Evolutionary conservation across 2,797 vertebrate species (phyloP), one percentile per base, ranked within the genome.

Genomic region (Balearica regulorum): DNA sequence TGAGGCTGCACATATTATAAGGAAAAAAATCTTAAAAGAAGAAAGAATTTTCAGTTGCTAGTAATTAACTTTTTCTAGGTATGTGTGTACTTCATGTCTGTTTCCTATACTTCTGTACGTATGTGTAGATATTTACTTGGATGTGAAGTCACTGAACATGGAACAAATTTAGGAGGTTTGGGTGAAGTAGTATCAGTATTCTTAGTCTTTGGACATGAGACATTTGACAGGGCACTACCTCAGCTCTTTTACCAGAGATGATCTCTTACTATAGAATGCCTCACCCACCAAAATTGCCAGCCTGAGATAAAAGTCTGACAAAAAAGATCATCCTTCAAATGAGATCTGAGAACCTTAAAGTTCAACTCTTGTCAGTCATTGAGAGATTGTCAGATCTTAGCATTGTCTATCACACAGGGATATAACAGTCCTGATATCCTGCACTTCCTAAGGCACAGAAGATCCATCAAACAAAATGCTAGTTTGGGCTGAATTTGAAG

Each of bases 261-360:
- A 66, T 71, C 33, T 65, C 46, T 76, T 75, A 13, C 39, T 55
- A 2, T 57, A 4, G 3, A 83, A 64, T 2, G 1, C 11, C 31
- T 93, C 72, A 85, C 39, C 41, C 35, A 68, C 72, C 84, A 75
- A 87, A 97, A 94, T 37, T 89, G 53, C 71, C 57, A 77, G 66
- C 33, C 64, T 92, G 55, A 91, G 81, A 89, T 71, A 93, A 80
- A 92, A 83, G n/a, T 77, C 75, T 89, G 75, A 91, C 75, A 62
- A 87, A 91, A 83, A 85, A 89, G 33, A 44, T 77, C 48, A 71
- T 89, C 13, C 3, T 86, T 91, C 75, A 87, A 5, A 57, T 87
- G 78, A 94, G 57, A 54, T 71, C 71, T 68, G 62, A 89, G 78
- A 95, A 92, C 68, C 64, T 84, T 57, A 78, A 64, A 89, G 82